Base-by-base conservation (phyloP, 2,888 invertebrate species). In the Encarsia formosa region DNA sequence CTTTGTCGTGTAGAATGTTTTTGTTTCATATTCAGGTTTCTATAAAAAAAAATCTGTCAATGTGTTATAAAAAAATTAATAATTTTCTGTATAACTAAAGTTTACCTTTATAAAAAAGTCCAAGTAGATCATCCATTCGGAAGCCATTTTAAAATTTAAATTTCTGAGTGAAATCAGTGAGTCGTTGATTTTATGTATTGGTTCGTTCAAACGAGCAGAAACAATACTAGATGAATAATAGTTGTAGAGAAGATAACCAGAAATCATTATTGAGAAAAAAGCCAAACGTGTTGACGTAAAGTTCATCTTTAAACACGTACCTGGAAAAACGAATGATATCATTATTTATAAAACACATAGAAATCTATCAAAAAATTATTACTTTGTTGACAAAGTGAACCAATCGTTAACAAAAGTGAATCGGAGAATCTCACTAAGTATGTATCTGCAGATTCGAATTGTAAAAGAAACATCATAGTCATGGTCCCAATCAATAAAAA, bases 1-100 rank as follows among this genome's bases (percentile, higher is more conserved):
- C 4, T 9, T 2, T 5, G 34, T 49, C 4, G n/a, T 23, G 16
- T 54, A 54, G 20, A 54, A 54, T 60, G 62, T 52, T 60, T 61
- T 39, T 56, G 61, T 57, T 24, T 68, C 68, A 63, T 61, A 64
- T 13, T 66, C 63, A 3, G 5, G 23, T 4, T 13, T 34, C 52
- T 52, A 11, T n/a, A 22, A 23, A 16, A 16, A 35, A 26, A 26
- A 6, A 26, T 26, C 11, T 26, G 11, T 26, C n/a, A n/a, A n/a
- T n/a, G n/a, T n/a, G n/a, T 32, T 32, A 5, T 32, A 26, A 6
- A 26, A 26, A 1, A 6, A 26, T 6, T 11, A 26, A 26, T 6
- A 26, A 11, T 8, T 26, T 8, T 6, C 6, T 8, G 6, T 11
- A 26, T 6, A 26, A 26, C 26, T 6, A 26, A 26, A 26, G 11